Conservation (phyloP, 2,888 invertebrate species). For the Zeuzera pyrina region DNA sequence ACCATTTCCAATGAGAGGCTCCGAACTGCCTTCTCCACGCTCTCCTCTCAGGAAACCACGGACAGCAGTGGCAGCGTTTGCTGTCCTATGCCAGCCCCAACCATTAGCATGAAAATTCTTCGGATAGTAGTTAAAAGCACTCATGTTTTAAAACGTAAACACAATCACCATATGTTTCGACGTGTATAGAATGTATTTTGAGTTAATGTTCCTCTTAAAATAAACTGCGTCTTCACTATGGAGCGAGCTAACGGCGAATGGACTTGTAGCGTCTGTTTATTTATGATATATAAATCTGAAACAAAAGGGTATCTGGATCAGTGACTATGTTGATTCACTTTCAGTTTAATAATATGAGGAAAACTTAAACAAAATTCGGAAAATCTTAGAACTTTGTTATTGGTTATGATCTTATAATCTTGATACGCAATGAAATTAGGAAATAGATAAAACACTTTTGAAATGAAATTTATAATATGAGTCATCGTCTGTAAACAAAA, state of each 20-base stretch:
- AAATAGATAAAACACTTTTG: too few relatives aligned
- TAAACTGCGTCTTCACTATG: constrained; percentile 20
- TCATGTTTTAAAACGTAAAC: too few relatives aligned
- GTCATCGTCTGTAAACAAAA: too few relatives aligned
- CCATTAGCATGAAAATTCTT: constrained; percentile 63
- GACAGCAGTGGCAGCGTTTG: constrained; percentile 43
- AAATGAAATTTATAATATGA: too few relatives aligned
- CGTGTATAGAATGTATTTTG: constrained; percentile 16
- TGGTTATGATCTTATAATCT: too few relatives aligned
- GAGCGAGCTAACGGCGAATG: constrained; percentile 18
- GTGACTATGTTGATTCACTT: too few relatives aligned
- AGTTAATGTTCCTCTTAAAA: constrained; percentile 19
- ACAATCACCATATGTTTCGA: constrained; percentile 13
- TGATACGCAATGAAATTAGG: too few relatives aligned
- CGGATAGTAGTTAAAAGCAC: constrained; percentile 49
- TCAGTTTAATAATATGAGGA: too few relatives aligned
- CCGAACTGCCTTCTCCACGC: constrained; percentile 37
- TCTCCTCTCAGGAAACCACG: constrained; percentile 49
- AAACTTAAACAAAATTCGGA: too few relatives aligned
- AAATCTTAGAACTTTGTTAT: too few relatives aligned
- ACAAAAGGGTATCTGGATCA: too few relatives aligned
- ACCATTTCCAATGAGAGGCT: constrained; percentile 38
- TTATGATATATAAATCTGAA: constrained; percentile 23
- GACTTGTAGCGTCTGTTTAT: constrained; percentile 20
- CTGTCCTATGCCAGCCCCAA: constrained; percentile 59